Percentiles rank a stretch among this genome's conserved stretches.
Evolutionary conservation across 1,140 invertebrate genomes (phyloP).

Genomic region (Lanistes nyassanus): DNA sequence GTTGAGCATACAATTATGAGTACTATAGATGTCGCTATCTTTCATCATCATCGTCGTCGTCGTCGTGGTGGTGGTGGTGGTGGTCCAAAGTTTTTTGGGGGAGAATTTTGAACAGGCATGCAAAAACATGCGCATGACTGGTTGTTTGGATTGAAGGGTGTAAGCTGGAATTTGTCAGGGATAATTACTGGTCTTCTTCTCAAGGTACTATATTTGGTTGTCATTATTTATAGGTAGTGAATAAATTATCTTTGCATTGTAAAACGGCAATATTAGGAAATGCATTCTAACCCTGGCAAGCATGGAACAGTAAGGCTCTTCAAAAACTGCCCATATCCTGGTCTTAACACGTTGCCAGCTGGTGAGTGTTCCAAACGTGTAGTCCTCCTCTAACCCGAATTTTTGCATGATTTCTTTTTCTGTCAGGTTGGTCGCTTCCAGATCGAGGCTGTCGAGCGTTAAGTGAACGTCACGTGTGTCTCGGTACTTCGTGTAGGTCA

Average conservation of each 20-base stretch:
- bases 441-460: conserved; percentile 91
- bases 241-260: not conserved
- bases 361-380: conserved; percentile 77
- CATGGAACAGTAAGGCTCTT: conserved; percentile 77
- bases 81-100: no score
- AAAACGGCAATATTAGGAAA: not conserved
- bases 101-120: no score
- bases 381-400: conserved; percentile 88
- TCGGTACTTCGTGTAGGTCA: conserved; percentile 94
- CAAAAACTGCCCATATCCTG: conserved; percentile 86
- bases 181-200: not conserved
- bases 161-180: no score
- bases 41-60: no score
- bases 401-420: conserved; percentile 88
- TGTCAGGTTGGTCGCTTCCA: conserved; percentile 86
- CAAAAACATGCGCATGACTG: no score
- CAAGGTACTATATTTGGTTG: not conserved
- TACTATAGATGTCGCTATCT: no score
- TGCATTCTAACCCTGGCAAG: conserved; percentile 77
- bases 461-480: conserved; percentile 95
- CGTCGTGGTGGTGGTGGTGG: no score
- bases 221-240: not conserved
- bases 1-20: no score
- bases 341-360: conserved; percentile 84
- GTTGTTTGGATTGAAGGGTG: no score